phyloP scores from a whole-genome alignment of 2,113 vertebrate species.

The Ctenodactylus gundi region DNA sequence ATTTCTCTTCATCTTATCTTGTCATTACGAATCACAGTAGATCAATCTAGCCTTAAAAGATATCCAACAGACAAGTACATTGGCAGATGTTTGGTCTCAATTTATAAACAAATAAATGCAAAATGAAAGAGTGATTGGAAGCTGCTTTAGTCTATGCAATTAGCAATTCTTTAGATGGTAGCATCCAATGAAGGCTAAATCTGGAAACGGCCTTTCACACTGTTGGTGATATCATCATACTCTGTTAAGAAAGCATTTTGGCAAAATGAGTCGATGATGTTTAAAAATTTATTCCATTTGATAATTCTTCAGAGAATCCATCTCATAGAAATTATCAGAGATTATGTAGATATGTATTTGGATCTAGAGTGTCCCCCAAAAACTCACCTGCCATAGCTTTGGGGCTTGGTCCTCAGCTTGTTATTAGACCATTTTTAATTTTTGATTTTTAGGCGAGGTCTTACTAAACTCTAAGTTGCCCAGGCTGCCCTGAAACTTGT shows the following conservation, averaged over 20 bases:
- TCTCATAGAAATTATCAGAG: background rate
- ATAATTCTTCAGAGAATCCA: background rate
- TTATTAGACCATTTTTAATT: background rate
- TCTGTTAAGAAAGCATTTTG: slow-evolving; percentile 27
- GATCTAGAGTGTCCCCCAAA: background rate
- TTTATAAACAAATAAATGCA: slow-evolving; percentile 42
- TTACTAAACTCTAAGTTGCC: too few species aligned
- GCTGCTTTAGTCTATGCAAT: slow-evolving; percentile 8
- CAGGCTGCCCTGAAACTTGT: too few species aligned
- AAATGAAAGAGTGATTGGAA: slow-evolving; percentile 30
- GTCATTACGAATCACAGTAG: background rate
- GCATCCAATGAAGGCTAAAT: background rate
- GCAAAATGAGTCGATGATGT: background rate
- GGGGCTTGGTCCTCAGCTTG: background rate
- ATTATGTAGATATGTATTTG: too few species aligned
- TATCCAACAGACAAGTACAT: slow-evolving; percentile 15
- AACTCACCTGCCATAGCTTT: too few species aligned
- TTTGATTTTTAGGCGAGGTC: too few species aligned
- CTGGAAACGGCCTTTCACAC: slow-evolving; percentile 34
- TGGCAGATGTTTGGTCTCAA: slow-evolving; percentile 38
- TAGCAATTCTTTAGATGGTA: slow-evolving; percentile 23
- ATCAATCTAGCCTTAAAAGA: slow-evolving; percentile 37
- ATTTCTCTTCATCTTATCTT: background rate
- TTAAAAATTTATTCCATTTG: background rate
- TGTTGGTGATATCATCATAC: background rate